Evolutionary conservation across 2,888 invertebrate species (phyloP).

Genomic region (Drosophila antonietae): DNA sequence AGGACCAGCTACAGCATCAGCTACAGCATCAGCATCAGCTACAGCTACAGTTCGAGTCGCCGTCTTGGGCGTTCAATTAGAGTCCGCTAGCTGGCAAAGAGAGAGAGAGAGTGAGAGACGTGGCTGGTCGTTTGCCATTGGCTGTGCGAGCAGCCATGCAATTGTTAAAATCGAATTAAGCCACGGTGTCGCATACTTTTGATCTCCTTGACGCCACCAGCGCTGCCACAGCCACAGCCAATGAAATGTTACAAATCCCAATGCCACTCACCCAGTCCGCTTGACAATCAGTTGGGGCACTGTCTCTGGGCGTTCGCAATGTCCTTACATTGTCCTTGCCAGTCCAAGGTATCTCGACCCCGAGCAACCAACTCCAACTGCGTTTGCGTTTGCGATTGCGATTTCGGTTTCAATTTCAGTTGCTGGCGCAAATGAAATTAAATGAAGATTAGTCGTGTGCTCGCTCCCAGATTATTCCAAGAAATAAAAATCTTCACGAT

Average conservation of each 20-base stretch:
- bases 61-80: constrained; percentile 65
- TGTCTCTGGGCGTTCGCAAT: constrained; percentile 30
- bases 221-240: constrained; percentile 63
- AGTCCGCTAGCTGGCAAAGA: constrained; percentile 28
- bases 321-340: constrained; percentile 79
- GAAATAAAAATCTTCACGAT: constrained; percentile 79
- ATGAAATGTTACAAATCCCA: constrained; percentile 74
- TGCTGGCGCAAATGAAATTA: constrained; percentile 81
- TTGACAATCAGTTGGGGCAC: not conserved
- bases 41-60: constrained; percentile 9
- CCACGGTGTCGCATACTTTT: constrained; percentile 80
- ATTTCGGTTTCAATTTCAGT: constrained; percentile 72
- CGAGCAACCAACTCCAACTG: constrained; percentile 2
- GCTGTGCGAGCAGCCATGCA: constrained; percentile 69
- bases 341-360: constrained; percentile 42
- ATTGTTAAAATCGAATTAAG: constrained; percentile 81
- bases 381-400: constrained; percentile 34
- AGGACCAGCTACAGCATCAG: constrained; percentile 30
- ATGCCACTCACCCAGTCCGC: not conserved
- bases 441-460: constrained; percentile 82
- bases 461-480: constrained; percentile 75
- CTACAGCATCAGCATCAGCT: constrained; percentile 3
- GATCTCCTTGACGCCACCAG: constrained; percentile 70
- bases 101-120: constrained; percentile 10
- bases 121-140: constrained; percentile 64